Conservation (phyloP, 1,140 invertebrate genomes). For the Nixonia krombeini region DNA sequence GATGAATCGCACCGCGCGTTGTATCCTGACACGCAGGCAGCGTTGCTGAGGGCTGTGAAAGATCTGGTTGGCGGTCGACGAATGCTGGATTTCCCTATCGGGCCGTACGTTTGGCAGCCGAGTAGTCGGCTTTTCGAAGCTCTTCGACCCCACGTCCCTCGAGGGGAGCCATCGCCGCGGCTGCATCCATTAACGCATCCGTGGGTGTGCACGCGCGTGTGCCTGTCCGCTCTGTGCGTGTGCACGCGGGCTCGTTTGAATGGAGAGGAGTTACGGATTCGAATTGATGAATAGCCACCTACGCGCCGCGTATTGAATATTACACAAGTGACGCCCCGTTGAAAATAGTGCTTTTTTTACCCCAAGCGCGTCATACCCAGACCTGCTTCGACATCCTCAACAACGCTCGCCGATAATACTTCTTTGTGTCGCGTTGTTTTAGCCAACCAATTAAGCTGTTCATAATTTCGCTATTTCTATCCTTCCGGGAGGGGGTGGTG, state of each 20-base stretch:
- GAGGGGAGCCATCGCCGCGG: constrained; percentile 34
- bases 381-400: neutral
- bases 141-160: constrained; percentile 44
- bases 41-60: constrained; percentile 8
- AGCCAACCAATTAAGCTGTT: too few relatives aligned
- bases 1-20: constrained; percentile 9
- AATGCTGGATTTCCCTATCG: constrained; percentile 67
- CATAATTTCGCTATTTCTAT: too few relatives aligned
- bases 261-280: constrained; percentile 62
- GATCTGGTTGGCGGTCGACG: constrained; percentile 32
- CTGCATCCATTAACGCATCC: constrained; percentile 41
- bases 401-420: too few relatives aligned
- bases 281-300: constrained; percentile 64
- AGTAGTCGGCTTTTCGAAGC: constrained; percentile 40
- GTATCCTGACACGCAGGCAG: constrained; percentile 11
- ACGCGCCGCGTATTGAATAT: constrained; percentile 53
- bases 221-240: constrained; percentile 6
- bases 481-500: too few relatives aligned
- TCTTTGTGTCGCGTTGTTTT: too few relatives aligned
- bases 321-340: constrained; percentile 37
- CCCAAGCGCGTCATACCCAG: neutral
- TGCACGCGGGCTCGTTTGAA: constrained; percentile 62
- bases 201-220: constrained; percentile 53
- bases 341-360: constrained; percentile 3
- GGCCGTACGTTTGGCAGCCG: constrained; percentile 65